phyloP scores from a whole-genome alignment of 2,888 invertebrate genomes.

The Idaea straminata region DNA sequence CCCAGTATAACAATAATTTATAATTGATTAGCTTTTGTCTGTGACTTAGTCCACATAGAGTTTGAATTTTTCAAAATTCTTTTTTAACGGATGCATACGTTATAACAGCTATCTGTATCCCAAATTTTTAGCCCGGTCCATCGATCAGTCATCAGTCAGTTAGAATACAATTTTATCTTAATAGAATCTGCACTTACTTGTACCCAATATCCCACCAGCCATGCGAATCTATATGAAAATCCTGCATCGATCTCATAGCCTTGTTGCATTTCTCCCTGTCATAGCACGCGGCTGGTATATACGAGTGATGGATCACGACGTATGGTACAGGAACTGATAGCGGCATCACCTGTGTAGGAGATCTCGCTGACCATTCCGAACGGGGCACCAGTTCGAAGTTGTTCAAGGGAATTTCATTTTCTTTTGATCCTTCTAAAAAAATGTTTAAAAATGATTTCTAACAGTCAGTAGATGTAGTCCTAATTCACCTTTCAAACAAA shows the following conservation, averaged over 20 bases:
- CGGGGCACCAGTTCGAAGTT: slow-evolving; percentile 64
- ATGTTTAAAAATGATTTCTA: neutral
- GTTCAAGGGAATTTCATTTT: slow-evolving; percentile 54
- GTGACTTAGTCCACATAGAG: too few species aligned
- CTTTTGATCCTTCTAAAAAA: slow-evolving; percentile 21
- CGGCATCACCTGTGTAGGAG: slow-evolving; percentile 62
- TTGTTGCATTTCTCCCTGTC: slow-evolving; percentile 69
- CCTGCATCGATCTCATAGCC: slow-evolving; percentile 84
- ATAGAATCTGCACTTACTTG: slow-evolving; percentile 44
- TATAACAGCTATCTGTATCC: too few species aligned
- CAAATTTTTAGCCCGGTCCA: too few species aligned
- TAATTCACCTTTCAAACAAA: too few species aligned
- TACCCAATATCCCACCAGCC: slow-evolving; percentile 85
- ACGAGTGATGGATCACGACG: slow-evolving; percentile 87
- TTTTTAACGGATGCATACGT: too few species aligned
- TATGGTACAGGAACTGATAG: slow-evolving; percentile 82
- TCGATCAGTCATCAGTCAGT: too few species aligned
- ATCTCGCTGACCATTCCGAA: slow-evolving; percentile 81
- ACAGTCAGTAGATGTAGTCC: too few species aligned
- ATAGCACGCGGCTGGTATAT: slow-evolving; percentile 79
- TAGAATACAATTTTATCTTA: too few species aligned
- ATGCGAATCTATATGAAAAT: slow-evolving; percentile 79
- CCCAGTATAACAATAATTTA: neutral
- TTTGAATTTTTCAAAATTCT: too few species aligned
- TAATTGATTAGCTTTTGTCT: too few species aligned